These are phyloP conservation scores for Sus scrofa DNA, from an alignment of 2,113 vertebrate genomes.

Conservation along the genomic window DNA sequence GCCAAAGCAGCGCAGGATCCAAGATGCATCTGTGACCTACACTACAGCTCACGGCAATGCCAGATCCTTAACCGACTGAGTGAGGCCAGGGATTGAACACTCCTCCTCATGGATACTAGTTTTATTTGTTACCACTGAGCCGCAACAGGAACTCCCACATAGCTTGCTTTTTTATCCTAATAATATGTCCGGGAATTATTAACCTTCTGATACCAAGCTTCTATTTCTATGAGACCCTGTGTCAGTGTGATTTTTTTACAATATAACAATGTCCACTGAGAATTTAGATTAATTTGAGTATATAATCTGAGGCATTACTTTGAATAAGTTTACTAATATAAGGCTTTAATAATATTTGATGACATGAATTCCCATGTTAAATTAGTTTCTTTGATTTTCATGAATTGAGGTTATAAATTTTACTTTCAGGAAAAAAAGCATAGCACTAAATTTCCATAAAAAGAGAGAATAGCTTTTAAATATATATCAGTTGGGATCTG, in stretches of 20 bases:
- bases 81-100: no score
- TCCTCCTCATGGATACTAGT: no score
- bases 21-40: no score
- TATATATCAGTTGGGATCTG: background rate
- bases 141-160: background rate
- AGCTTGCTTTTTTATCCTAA: background rate
- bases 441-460: background rate
- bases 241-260: slow-evolving; percentile 33
- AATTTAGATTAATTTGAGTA: slow-evolving; percentile 40
- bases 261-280: background rate
- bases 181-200: background rate
- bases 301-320: slow-evolving; percentile 49
- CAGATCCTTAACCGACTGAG: no score
- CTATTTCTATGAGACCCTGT: background rate
- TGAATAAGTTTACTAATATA: slow-evolving; percentile 54
- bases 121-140: no score
- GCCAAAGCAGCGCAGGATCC: no score
- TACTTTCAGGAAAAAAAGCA: background rate
- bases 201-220: background rate
- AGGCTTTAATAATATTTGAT: background rate
- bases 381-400: slow-evolving; percentile 43
- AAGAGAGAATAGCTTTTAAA: background rate
- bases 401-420: slow-evolving; percentile 29
- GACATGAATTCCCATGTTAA: slow-evolving; percentile 38
- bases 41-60: no score